phyloP scores from a whole-genome alignment of 2,797 vertebrate species.

The Steatocranus sp. region DNA sequence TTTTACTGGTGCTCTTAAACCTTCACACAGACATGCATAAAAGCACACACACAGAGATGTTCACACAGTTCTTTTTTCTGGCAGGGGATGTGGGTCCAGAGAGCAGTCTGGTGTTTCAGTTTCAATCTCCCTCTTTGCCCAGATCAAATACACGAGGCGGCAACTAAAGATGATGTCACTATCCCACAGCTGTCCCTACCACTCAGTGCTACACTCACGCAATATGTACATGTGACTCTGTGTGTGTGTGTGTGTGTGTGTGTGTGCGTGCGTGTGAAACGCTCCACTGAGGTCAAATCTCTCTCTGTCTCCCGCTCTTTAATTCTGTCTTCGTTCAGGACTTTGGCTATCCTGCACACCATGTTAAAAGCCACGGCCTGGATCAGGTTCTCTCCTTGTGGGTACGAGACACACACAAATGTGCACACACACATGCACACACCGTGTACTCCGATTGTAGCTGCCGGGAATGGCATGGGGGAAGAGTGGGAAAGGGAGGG shows the following conservation, averaged over 20 bases:
- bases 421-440: background rate
- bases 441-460: conserved; percentile 18
- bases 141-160: conserved; percentile 57
- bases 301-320: conserved; percentile 32
- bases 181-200: conserved; percentile 63
- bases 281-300: conserved; percentile 52
- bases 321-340: conserved; percentile 49
- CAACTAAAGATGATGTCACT: conserved; percentile 69
- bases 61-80: conserved; percentile 24
- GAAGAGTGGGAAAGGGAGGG: conserved; percentile 47
- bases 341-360: conserved; percentile 46
- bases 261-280: background rate
- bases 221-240: background rate
- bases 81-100: conserved; percentile 41
- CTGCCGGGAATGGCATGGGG: conserved; percentile 53
- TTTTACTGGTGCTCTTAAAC: conserved; percentile 48
- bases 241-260: background rate
- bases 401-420: background rate
- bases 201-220: conserved; percentile 33
- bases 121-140: conserved; percentile 53
- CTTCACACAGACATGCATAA: background rate
- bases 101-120: conserved; percentile 59
- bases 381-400: conserved; percentile 56
- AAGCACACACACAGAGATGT: background rate
- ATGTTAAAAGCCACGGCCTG: conserved; percentile 60